Base-by-base conservation (phyloP, 23 tunicate species). In the Corella eumyota region DNA sequence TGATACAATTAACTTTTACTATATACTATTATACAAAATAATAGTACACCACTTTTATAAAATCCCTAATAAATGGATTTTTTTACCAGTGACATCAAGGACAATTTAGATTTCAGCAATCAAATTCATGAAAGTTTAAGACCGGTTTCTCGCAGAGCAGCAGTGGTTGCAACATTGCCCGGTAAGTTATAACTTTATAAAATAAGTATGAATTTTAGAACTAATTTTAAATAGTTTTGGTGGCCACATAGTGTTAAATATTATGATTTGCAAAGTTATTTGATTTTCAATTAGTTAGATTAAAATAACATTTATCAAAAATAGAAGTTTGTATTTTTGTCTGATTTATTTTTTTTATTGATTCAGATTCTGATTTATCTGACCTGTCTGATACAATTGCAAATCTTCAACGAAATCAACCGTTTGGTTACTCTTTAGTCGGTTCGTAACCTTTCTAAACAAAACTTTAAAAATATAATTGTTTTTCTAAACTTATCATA, bases 301-400 rank as follows among this genome's bases (percentile, higher is more conserved):
- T 40, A 9, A 40, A 40, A 9, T 40, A 15, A 11, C 48, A 40
- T 40, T 11, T 40, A 40, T 9, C 15, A 11, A 40, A 40, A 40
- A 40, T 11, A 40, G 48, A 40, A 40, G 48, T 9, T 40, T 15
- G 11, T 15, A 15, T 9, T 9, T 9, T 40, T 40, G 48, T 15
- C 48, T 40, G 15, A 40, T 29, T 59, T 15, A 59, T 24, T 59
- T 24, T 9, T 25, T 59, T 59, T n/a, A n/a, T n/a, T 59, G 20
- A 4, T 36, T 37, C 51, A 79, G 88, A 70, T 13, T 79, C 88
- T 17, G 88, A 79, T 56, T 23, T 79, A 9, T 70, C 88, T 9
- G 31, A 25, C 15, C 54, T 79, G 36, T 79, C 88, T 2, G 88
- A 79, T 46, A 70, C 74, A 20, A 79, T 79, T 30, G 88, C 88